Base-by-base conservation (phyloP, 2,888 invertebrate genomes). In the Germaria angustata region DNA sequence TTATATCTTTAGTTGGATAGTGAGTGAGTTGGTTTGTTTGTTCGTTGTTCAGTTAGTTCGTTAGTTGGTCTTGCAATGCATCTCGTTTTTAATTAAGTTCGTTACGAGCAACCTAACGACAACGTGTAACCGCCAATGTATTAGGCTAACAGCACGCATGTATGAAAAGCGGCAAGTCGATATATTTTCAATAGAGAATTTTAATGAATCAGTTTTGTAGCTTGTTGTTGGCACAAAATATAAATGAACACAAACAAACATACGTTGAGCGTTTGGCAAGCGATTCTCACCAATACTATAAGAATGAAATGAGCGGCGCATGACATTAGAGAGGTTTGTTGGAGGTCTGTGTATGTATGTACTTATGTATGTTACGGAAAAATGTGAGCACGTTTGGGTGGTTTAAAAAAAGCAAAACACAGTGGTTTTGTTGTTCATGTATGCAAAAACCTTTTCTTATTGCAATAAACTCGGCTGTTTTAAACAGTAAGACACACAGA, bases 91-190 rank as follows among this genome's bases (percentile, higher is more conserved):
- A 39, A 17, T 61, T n/a, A 39, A 17, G 71, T 80, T 77, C 59
- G 76, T 68, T 75, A 86, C 89, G 87, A 87, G 87, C 89, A 85
- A 86, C 55, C 73, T 81, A 84, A 81, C 86, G 84, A 82, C 82
- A 79, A 87, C 88, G 87, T 89, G 89, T 89, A 89, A 89, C 89
- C 89, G 89, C 89, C 89, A 89, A 89, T 89, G 86, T 89, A 89
- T 87, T 88, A 89, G 89, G 89, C 88, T 81, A 87, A 84, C 89
- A 89, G 86, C 82, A 86, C 15, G 6, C n/a, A 4, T 66, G 9
- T 72, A 81, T 84, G 84, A 78, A 83, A 75, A 61, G 66, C 53
- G 87, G 85, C 84, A 87, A 85, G 87, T n/a, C 39, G 57, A 63
- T 66, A 36, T 79, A 75, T 51, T 55, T 20, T 9, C 7, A 24